Evolutionary conservation across 2,888 invertebrate species (phyloP).

Genomic region (Drosophila recens): DNA sequence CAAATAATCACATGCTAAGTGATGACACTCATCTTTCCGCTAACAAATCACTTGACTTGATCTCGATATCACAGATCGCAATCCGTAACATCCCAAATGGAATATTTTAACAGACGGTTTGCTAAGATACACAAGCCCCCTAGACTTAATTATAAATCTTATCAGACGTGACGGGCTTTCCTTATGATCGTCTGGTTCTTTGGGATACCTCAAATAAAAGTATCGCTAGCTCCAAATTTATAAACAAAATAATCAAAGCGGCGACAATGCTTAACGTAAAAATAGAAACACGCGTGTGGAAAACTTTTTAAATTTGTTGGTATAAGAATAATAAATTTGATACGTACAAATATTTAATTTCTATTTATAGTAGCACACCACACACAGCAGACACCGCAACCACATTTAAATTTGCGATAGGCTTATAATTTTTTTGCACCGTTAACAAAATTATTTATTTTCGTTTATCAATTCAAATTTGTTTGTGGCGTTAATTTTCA

Average conservation of each 20-base stretch:
- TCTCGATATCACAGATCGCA: neutral
- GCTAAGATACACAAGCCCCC: conserved; percentile 27
- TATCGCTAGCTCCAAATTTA: conserved; percentile 21
- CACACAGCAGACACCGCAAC: conserved; percentile 19
- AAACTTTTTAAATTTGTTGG: conserved; percentile 26
- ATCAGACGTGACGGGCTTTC: conserved; percentile 21
- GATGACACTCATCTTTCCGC: conserved; percentile 53
- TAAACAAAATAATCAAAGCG: conserved; percentile 35
- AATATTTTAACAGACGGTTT: conserved; percentile 28
- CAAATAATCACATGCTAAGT: conserved; percentile 75
- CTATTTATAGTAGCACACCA: conserved; percentile 49
- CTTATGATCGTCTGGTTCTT: conserved; percentile 6
- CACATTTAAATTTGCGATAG: conserved; percentile 21
- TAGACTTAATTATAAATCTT: conserved; percentile 20
- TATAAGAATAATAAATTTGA: conserved; percentile 31
- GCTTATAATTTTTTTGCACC: conserved; percentile 36
- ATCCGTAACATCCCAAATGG: conserved; percentile 17
- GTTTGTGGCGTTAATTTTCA: conserved; percentile 57
- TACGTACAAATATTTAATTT: conserved; percentile 51
- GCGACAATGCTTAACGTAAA: conserved; percentile 48
- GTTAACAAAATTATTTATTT: conserved; percentile 47
- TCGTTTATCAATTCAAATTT: conserved; percentile 44
- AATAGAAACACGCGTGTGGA: conserved; percentile 46
- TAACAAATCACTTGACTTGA: conserved; percentile 62
- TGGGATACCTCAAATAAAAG: conserved; percentile 5